Conservation (phyloP, 2,797 vertebrate genomes). For the Masticophis lateralis region DNA sequence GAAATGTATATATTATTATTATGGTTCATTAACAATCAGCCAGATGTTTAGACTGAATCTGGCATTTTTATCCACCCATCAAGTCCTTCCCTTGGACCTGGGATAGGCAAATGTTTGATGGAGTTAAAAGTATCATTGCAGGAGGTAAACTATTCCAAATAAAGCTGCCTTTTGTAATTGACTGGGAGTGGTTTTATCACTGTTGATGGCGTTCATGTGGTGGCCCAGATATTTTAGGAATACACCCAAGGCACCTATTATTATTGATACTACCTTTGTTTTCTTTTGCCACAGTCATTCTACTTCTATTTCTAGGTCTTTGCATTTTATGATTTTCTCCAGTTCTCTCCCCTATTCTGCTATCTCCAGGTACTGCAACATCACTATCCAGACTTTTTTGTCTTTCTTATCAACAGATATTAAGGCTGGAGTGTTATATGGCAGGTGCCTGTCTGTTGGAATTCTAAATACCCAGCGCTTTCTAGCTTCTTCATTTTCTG, state of each 20-base stretch:
- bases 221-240: not conserved
- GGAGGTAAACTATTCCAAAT: not conserved
- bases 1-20: not conserved
- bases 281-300: not conserved
- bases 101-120: not conserved
- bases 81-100: not conserved
- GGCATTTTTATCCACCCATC: not conserved
- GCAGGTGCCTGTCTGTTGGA: not conserved
- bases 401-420: not conserved
- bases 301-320: not conserved
- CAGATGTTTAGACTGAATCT: not conserved
- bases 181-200: not conserved
- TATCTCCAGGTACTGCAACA: not conserved
- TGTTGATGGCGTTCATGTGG: not conserved
- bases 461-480: not conserved
- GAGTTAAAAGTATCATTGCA: not conserved
- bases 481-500: not conserved
- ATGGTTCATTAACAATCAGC: not conserved
- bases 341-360: not conserved
- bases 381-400: not conserved
- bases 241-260: not conserved
- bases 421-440: not conserved
- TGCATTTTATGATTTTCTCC: not conserved
- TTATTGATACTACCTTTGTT: not conserved
- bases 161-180: not conserved